Evolutionary conservation across 2,113 vertebrate genomes (phyloP).

Genomic region (Hemiprocne comata): DNA sequence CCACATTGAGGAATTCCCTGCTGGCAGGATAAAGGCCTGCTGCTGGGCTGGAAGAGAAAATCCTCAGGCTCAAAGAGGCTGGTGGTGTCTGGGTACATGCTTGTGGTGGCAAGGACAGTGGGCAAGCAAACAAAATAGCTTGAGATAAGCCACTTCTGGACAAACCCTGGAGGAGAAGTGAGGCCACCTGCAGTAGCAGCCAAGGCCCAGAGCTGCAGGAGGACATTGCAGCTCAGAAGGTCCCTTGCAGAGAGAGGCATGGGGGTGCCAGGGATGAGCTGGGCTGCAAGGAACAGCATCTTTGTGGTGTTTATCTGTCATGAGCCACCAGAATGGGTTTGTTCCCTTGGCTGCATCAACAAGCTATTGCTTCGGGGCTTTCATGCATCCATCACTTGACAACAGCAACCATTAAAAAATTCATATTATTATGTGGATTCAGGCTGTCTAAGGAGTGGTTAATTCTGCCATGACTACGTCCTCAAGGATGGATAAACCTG

Average conservation of each 20-base stretch:
- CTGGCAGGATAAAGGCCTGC: not conserved
- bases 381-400: not conserved
- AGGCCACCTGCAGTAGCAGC: not conserved
- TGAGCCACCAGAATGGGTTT: not conserved
- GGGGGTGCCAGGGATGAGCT: not conserved
- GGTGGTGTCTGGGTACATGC: rapidly evolving
- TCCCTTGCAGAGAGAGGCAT: not conserved
- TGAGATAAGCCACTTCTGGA: not conserved
- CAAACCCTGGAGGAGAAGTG: not conserved
- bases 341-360: not conserved
- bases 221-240: not conserved
- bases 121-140: not conserved
- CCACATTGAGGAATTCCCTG: rapidly evolving
- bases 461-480: not conserved
- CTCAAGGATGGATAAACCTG: not conserved
- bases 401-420: not conserved
- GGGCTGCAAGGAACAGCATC: not conserved
- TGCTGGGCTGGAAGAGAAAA: not conserved
- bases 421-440: not conserved
- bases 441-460: not conserved
- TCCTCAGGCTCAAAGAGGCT: rapidly evolving
- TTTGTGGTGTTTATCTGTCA: not conserved
- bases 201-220: not conserved
- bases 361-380: not conserved
- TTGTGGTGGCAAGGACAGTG: rapidly evolving